Base-by-base conservation (phyloP, 1,140 invertebrate genomes). In the Campoletis sonorensis region DNA sequence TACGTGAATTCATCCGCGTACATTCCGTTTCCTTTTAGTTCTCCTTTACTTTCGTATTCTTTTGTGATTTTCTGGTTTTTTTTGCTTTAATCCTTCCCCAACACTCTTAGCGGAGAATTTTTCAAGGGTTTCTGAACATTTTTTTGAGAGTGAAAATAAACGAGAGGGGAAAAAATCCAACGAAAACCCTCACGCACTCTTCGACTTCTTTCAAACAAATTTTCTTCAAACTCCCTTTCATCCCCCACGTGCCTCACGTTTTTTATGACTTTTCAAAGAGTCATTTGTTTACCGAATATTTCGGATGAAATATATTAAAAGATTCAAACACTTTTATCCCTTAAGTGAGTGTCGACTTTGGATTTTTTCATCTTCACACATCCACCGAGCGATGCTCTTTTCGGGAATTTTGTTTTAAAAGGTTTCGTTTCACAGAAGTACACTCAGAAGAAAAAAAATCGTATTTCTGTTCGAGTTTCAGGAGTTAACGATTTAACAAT, bases 1-100 rank as follows among this genome's bases (percentile, higher is more conserved):
- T 72, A 64, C 54, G 13, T 54, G 45, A 18, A 33, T 83, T 77
- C 70, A 21, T 70, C 71, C 80, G 26, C 68, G 27, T 30, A 49
- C 1, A 26, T 73, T 26, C 26, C 71, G 33, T 15, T 49, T 49
- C 21, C 71, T 73, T 49, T 49, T 26, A 10, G 21, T 40, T 2
- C 40, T 49, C 8, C 40, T 7, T 45, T 11, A 1, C 21, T 51
- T 23, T 70, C 67, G 4, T 30, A 3, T 33, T 33, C 27, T 67
- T 23, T 23, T 23, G 21, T 13, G 30, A 4, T 16, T 4, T 4
- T n/a, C n/a, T n/a, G n/a, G n/a, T n/a, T n/a, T 70, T 33, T 70
- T 33, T 33, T 30, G 13, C 30, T 21, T 54, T 54, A 54, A 33
- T 21, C 67, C 67, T 70, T 70, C 21, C 10, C 10, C 23, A 33